Conservation (phyloP, 2,113 vertebrate genomes). For the Eretmochelys imbricata region DNA sequence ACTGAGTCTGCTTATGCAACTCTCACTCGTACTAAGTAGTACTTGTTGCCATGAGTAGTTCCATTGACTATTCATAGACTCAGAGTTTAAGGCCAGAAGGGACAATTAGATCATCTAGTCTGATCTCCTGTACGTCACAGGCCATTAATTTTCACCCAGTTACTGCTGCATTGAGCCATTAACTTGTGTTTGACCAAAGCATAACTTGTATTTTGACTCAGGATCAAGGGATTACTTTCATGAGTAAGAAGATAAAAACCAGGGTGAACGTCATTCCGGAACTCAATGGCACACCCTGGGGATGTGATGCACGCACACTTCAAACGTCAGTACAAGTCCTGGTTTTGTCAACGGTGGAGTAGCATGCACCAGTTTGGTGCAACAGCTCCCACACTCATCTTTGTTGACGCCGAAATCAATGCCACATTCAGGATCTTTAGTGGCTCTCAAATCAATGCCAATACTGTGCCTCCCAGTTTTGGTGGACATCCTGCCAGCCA, state of each 20-base stretch:
- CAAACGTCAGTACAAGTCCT: not conserved
- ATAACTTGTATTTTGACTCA: not conserved
- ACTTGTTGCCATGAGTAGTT: not conserved
- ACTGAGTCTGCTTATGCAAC: conserved; percentile 37
- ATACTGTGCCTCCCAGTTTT: not conserved
- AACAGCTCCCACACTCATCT: not conserved
- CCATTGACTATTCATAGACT: not conserved
- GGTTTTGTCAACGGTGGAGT: not conserved
- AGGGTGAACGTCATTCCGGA: not conserved
- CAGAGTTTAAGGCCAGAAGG: not conserved
- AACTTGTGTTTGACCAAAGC: not conserved
- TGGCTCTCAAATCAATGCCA: not conserved
- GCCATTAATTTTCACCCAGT: not conserved
- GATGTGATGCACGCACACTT: not conserved
- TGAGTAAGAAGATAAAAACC: not conserved
- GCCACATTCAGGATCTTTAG: not conserved
- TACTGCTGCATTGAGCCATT: not conserved
- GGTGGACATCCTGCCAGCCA: not conserved
- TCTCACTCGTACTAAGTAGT: not conserved
- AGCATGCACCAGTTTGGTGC: not conserved
- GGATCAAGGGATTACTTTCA: not conserved
- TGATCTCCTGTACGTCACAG: not conserved
- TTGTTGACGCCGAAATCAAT: not conserved
- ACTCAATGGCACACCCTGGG: not conserved
- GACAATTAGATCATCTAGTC: not conserved